Evolutionary conservation across 2,888 invertebrate genomes (phyloP).

Genomic region (Yponomeuta plumbellus): DNA sequence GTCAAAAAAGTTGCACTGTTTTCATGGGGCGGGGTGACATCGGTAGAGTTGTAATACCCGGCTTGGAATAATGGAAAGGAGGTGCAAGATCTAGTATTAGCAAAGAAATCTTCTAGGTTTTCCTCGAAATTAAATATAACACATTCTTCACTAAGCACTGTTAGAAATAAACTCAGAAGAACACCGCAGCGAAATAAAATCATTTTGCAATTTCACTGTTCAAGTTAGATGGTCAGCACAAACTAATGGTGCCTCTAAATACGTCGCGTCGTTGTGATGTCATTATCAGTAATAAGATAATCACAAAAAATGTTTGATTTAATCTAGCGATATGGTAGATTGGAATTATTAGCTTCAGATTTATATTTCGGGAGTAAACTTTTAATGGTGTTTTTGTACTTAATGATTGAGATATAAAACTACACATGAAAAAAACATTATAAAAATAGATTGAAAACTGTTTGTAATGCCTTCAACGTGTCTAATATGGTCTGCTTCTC

Average conservation of each 20-base stretch:
- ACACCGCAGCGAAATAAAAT: neutral
- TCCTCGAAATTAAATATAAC: constrained; percentile 25
- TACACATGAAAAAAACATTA: no score
- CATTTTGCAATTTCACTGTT: neutral
- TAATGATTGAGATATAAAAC: no score
- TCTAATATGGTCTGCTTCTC: no score
- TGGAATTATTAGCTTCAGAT: neutral
- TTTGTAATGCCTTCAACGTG: no score
- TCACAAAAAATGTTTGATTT: neutral
- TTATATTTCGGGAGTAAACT: neutral
- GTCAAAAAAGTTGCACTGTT: constrained; percentile 26
- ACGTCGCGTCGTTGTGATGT: neutral
- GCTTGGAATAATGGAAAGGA: constrained; percentile 26
- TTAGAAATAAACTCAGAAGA: neutral
- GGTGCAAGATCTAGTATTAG: constrained; percentile 25
- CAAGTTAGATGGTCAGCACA: neutral
- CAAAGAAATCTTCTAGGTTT: constrained; percentile 24
- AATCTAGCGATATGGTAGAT: neutral
- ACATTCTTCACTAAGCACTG: constrained; percentile 25
- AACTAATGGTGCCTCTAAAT: neutral
- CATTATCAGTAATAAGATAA: neutral
- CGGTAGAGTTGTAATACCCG: constrained; percentile 13
- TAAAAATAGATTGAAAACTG: no score
- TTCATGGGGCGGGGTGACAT: constrained; percentile 24
- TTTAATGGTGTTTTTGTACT: no score